Evolutionary conservation across 2,888 invertebrate genomes (phyloP).

Genomic region (Athrips mouffetella): DNA sequence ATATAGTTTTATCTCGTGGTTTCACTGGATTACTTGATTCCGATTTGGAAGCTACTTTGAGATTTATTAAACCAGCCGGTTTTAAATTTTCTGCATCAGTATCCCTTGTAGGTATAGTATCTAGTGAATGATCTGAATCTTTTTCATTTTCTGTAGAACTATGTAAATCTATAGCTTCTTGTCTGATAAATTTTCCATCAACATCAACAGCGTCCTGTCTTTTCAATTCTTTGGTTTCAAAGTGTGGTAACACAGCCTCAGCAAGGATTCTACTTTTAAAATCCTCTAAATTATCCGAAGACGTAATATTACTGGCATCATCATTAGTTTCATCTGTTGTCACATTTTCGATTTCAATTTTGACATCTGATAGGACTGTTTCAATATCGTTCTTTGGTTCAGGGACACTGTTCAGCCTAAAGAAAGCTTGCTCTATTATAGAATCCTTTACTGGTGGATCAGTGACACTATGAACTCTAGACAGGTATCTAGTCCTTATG

Average conservation of each 20-base stretch:
- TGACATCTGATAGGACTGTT: conserved; percentile 29
- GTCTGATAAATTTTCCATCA: conserved; percentile 37
- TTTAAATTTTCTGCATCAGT: background rate
- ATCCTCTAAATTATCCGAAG: conserved; percentile 29
- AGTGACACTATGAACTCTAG: conserved; percentile 61
- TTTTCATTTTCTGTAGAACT: conserved; percentile 18
- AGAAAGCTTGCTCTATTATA: conserved; percentile 62
- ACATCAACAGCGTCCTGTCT: conserved; percentile 60
- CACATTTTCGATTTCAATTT: conserved; percentile 52
- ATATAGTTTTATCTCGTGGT: conserved; percentile 44
- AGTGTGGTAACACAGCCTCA: conserved; percentile 39
- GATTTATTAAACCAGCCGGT: background rate
- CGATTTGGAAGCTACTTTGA: conserved; percentile 39
- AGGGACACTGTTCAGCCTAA: conserved; percentile 38
- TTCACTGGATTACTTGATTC: conserved; percentile 37
- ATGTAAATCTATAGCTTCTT: conserved; percentile 37
- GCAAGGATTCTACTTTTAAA: conserved; percentile 28
- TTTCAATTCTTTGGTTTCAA: conserved; percentile 46
- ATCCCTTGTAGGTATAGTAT: background rate
- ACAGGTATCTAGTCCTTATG: conserved; percentile 64
- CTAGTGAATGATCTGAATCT: background rate
- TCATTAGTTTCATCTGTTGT: conserved; percentile 62
- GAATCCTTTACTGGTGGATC: conserved; percentile 48
- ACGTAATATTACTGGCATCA: conserved; percentile 36
- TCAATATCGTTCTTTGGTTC: conserved; percentile 31